A percentile compares a stretch with the other conserved stretches of the same genome.
Conservation (phyloP, 2,797 vertebrate species). For the Helarctos malayanus region DNA sequence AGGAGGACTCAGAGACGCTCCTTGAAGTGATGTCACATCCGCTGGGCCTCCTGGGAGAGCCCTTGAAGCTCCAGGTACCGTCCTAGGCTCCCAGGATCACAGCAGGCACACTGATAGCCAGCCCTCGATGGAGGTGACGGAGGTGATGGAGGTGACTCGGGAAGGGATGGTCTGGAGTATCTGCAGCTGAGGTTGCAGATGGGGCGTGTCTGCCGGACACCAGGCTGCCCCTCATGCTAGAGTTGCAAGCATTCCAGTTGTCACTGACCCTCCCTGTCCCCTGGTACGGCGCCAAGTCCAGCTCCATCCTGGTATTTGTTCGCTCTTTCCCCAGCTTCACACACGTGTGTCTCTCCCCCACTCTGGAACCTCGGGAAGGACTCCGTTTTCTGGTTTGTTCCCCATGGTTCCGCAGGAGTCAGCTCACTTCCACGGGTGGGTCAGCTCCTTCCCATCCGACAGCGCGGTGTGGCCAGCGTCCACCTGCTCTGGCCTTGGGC, state of each 20-base stretch:
- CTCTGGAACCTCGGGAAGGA: background rate
- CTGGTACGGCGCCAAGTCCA: background rate
- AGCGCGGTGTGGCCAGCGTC: background rate
- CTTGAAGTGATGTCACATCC: background rate
- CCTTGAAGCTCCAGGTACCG: background rate
- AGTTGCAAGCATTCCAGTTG: background rate
- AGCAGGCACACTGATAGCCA: background rate
- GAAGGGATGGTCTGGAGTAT: background rate
- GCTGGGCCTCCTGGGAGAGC: background rate
- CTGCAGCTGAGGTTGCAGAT: background rate
- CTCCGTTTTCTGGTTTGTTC: background rate
- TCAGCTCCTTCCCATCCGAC: background rate
- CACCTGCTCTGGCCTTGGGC: background rate
- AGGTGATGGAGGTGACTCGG: too few species aligned
- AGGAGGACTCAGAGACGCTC: background rate
- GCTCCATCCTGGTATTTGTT: background rate
- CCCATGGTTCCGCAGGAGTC: background rate
- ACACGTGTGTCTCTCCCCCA: background rate
- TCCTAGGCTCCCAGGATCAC: background rate
- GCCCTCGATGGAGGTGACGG: background rate
- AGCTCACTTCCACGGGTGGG: background rate
- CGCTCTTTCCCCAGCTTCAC: background rate
- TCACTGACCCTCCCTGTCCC: background rate
- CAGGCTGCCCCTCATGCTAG: background rate
- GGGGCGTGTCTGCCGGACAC: background rate